Evolutionary conservation across 2,888 invertebrate species (phyloP), one percentile per base, ranked within the genome.

Genomic region (Lithophane ornitopus): DNA sequence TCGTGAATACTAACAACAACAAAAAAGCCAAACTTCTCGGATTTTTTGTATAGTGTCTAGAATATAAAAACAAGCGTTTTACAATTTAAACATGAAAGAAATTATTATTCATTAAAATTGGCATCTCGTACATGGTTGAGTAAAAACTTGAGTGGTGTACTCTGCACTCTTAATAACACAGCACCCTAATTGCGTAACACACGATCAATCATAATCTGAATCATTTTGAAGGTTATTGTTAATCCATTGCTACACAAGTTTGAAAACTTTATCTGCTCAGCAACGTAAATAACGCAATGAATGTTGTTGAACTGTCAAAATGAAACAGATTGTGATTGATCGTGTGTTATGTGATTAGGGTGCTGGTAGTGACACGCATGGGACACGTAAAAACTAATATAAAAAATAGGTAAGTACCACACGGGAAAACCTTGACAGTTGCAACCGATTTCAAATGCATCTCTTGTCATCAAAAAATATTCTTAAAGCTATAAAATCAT

Each of bases 361-460:
- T 34, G 34, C 34, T 34, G 12, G 26, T 28, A 52, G n/a, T 11
- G 14, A 58, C 52, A 66, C 72, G 70, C 12, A 12, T 16, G 26
- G 41, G 3, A 68, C 34, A 41, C 19, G 8, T 49, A 49, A 22
- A 49, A 49, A 49, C 22, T 34, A 41, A 34, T 34, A 34, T 34
- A 2, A 34, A 2, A 58, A 65, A 52, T 22, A 41, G n/a, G 22
- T 61, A 58, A 19, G 22, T 61, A 58, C 16, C 22, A 49, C 46
- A 68, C 49, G 49, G 34, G 3, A 7, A 19, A 49, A 70, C 54
- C 2, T 49, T 49, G 8, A 49, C 19, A 49, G 22, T 49, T 22
- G 49, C 49, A 72, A 83, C 78, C 73, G 16, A 85, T 78, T 76
- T 79, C 85, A 85, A 85, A 76, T 76, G 84, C 84, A 84, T 84